phyloP scores from a whole-genome alignment of 2,888 invertebrate species.

The Cheilosia impressa region DNA sequence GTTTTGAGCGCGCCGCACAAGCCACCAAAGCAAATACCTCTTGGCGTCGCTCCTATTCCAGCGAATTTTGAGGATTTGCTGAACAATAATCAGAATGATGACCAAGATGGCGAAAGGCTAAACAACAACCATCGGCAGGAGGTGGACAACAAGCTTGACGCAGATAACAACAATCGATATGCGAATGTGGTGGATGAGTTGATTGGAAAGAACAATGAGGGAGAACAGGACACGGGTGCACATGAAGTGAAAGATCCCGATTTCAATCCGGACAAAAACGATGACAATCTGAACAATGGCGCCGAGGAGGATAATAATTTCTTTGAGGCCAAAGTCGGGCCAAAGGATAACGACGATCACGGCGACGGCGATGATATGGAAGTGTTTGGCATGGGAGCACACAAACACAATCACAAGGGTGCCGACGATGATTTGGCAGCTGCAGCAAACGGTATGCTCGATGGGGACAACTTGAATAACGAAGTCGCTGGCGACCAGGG shows the following conservation, averaged over 20 bases:
- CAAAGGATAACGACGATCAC: constrained; percentile 67
- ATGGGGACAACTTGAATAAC: constrained; percentile 83
- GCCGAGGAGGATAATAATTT: constrained; percentile 80
- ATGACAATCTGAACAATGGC: constrained; percentile 80
- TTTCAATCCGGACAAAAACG: constrained; percentile 79
- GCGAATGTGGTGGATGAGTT: constrained; percentile 80
- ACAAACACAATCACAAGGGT: constrained; percentile 71
- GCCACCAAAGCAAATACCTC: constrained; percentile 79
- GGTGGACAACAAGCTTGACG: constrained; percentile 65
- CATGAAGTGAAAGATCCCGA: constrained; percentile 82
- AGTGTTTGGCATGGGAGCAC: constrained; percentile 76
- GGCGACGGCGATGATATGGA: constrained; percentile 79
- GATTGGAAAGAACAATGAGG: constrained; percentile 76
- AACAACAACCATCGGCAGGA: constrained; percentile 77
- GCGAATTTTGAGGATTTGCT: constrained; percentile 81
- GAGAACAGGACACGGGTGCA: constrained; percentile 82
- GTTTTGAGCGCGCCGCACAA: constrained; percentile 41
- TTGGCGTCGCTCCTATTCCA: constrained; percentile 82
- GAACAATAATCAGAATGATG: constrained; percentile 77
- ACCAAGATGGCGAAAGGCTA: constrained; percentile 70
- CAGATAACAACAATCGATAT: constrained; percentile 82
- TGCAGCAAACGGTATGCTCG: constrained; percentile 79
- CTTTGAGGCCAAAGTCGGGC: constrained; percentile 78
- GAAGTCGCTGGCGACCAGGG: constrained; percentile 84
- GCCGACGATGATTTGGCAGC: constrained; percentile 78